Conservation (phyloP, 2,113 vertebrate genomes). For the Oriolus oriolus region DNA sequence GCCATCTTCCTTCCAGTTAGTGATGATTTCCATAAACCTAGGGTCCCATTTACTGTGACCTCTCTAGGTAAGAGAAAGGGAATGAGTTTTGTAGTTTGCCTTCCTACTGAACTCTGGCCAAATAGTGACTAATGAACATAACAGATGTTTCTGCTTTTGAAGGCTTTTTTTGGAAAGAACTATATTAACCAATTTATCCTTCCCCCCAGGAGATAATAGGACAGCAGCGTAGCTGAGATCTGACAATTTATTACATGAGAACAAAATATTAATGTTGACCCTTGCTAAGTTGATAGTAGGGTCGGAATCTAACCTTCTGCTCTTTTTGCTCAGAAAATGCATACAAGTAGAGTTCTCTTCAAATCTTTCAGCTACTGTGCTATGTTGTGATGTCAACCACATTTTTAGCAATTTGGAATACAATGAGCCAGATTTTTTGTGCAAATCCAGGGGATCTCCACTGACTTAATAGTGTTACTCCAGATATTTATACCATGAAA, state of each 20-base stretch:
- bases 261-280: slow-evolving; percentile 3
- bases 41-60: neutral
- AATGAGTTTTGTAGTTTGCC: neutral
- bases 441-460: neutral
- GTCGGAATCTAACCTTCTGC: neutral
- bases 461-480: neutral
- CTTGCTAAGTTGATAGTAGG: neutral
- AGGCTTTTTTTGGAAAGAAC: slow-evolving; percentile 35
- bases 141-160: slow-evolving; percentile 60
- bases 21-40: neutral
- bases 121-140: slow-evolving; percentile 45
- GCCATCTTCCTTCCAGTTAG: neutral
- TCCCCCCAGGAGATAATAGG: slow-evolving; percentile 26
- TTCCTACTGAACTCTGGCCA: slow-evolving; percentile 39
- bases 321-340: neutral
- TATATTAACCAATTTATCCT: slow-evolving; percentile 48
- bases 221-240: slow-evolving; percentile 6
- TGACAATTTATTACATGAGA: slow-evolving; percentile 38
- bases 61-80: slow-evolving; percentile 2
- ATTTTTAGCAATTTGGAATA: neutral
- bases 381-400: neutral
- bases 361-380: slow-evolving; percentile 10
- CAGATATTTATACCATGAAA: neutral
- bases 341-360: neutral
- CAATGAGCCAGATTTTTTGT: neutral